Evolutionary conservation across 2,888 invertebrate genomes (phyloP).

Genomic region (Argyresthia albistria): DNA sequence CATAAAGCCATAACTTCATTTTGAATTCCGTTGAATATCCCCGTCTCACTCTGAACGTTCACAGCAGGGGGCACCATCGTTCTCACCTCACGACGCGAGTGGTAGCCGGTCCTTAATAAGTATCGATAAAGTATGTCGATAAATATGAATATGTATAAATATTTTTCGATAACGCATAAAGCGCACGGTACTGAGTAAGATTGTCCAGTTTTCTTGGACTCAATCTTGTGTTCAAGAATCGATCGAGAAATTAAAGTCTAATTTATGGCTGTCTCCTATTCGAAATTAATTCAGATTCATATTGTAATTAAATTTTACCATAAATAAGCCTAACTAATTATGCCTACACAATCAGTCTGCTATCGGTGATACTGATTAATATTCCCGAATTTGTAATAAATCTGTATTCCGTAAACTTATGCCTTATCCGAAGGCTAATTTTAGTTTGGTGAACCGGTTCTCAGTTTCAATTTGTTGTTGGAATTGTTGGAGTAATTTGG

Average conservation of each 20-base stretch:
- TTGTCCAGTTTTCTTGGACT: background rate
- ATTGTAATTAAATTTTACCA: constrained; percentile 10
- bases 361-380: constrained; percentile 30
- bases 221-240: background rate
- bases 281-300: constrained; percentile 3
- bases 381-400: constrained; percentile 38
- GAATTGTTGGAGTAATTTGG: constrained; percentile 27
- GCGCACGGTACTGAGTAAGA: background rate
- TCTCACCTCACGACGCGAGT: constrained; percentile 71
- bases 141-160: constrained; percentile 70
- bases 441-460: constrained; percentile 38
- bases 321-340: constrained; percentile 31
- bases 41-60: constrained; percentile 57
- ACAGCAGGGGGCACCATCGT: constrained; percentile 68
- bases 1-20: constrained; percentile 65
- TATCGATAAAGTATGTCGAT: constrained; percentile 69
- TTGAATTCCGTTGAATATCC: constrained; percentile 65
- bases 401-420: constrained; percentile 38
- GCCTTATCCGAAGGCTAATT: constrained; percentile 30
- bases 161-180: constrained; percentile 36
- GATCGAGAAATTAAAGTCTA: background rate
- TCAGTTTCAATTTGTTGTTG: constrained; percentile 49
- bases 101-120: constrained; percentile 71
- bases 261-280: background rate
- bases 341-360: constrained; percentile 11